phyloP scores from a whole-genome alignment of 2,797 vertebrate species.

The Betta splendens region DNA sequence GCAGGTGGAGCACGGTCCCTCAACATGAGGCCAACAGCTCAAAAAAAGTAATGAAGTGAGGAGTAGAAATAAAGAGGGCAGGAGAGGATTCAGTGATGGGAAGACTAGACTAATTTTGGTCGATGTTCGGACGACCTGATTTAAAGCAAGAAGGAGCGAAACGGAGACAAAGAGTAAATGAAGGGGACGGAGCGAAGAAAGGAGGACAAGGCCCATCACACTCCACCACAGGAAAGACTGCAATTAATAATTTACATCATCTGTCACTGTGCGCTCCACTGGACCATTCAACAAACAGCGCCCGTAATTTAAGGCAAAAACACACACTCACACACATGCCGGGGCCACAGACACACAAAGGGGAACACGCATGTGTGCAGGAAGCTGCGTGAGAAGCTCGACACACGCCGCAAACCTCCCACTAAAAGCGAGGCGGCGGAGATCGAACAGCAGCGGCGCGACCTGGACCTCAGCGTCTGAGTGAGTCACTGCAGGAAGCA shows the following conservation, averaged over 20 bases:
- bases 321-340: constrained; percentile 37
- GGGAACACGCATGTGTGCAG: constrained; percentile 28
- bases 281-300: constrained; percentile 85
- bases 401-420: constrained; percentile 27
- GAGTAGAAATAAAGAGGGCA: too few relatives aligned
- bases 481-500: constrained; percentile 36
- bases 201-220: constrained; percentile 73
- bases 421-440: constrained; percentile 35
- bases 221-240: constrained; percentile 83
- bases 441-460: constrained; percentile 35
- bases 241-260: constrained; percentile 87
- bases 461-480: constrained; percentile 26
- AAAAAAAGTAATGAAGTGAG: too few relatives aligned
- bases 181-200: constrained; percentile 47
- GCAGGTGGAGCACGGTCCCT: background rate
- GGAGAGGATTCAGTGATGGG: background rate
- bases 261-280: constrained; percentile 85
- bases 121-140: constrained; percentile 20
- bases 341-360: constrained; percentile 4
- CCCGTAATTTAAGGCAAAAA: constrained; percentile 82
- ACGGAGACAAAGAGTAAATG: constrained; percentile 62
- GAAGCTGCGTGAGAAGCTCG: constrained; percentile 34
- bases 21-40: too few relatives aligned
- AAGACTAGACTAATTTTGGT: constrained; percentile 12
- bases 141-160: constrained; percentile 31